Evolutionary conservation across 2,113 vertebrate genomes (phyloP).

Genomic region (Penelope pileata): DNA sequence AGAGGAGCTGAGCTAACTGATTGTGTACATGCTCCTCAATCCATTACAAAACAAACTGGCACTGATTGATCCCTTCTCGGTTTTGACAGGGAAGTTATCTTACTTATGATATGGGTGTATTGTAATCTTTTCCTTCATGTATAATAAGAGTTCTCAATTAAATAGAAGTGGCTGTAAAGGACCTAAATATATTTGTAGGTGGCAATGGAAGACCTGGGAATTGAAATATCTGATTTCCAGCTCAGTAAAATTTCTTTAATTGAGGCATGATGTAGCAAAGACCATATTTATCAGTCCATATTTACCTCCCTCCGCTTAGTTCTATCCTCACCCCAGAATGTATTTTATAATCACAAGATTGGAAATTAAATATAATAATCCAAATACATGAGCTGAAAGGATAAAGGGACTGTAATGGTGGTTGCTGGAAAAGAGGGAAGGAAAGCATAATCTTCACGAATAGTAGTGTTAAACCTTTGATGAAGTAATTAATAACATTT

Average conservation of each 20-base stretch:
- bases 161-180: background rate
- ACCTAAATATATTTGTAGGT: background rate
- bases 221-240: background rate
- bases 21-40: background rate
- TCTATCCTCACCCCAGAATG: background rate
- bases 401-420: background rate
- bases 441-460: background rate
- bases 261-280: background rate
- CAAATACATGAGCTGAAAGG: background rate
- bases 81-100: background rate
- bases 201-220: background rate
- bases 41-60: background rate
- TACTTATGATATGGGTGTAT: background rate
- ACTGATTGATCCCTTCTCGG: background rate
- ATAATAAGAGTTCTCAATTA: background rate
- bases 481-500: conserved; percentile 40
- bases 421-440: background rate
- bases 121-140: background rate
- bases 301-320: background rate
- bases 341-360: background rate
- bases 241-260: background rate
- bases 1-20: background rate
- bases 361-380: background rate
- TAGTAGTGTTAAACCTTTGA: background rate
- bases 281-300: background rate